Conservation (phyloP, 23 tunicate species). For the Aplidium turbinatum region DNA sequence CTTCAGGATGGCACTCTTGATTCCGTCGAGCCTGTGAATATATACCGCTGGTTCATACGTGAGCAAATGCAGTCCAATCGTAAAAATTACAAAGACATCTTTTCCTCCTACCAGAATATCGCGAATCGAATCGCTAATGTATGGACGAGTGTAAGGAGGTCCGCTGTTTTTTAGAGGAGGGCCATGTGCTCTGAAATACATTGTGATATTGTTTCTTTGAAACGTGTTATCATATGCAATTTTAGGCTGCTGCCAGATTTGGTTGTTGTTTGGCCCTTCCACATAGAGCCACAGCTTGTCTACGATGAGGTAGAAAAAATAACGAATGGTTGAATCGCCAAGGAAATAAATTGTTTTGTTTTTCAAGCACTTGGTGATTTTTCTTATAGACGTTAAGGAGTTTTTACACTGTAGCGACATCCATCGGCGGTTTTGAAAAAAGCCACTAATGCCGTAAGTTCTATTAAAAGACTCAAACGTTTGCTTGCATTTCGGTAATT, state of each 20-base stretch:
- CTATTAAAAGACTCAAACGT: no score
- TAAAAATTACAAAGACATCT: conserved; percentile 32
- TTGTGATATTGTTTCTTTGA: conserved; percentile 12
- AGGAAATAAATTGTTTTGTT: conserved; percentile 51
- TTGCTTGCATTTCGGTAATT: background rate
- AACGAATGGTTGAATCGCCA: conserved; percentile 71
- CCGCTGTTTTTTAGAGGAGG: conserved; percentile 50
- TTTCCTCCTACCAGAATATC: conserved; percentile 9
- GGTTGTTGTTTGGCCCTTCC: conserved; percentile 31
- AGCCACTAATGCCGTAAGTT: conserved; percentile 34
- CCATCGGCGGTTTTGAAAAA: conserved; percentile 14
- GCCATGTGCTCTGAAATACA: conserved; percentile 62
- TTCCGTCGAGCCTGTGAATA: conserved; percentile 28
- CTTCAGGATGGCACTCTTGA: conserved; percentile 18
- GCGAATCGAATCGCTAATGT: conserved; percentile 37
- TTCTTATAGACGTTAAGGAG: background rate
- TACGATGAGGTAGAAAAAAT: conserved; percentile 35
- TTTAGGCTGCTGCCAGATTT: conserved; percentile 43
- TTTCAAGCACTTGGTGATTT: conserved; percentile 4
- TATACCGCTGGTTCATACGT: conserved; percentile 21
- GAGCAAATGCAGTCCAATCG: conserved; percentile 33
- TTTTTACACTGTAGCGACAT: background rate
- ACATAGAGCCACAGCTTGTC: background rate
- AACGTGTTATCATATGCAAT: background rate
- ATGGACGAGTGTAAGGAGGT: conserved; percentile 50